Evolutionary conservation across 2,888 invertebrate species (phyloP).

Genomic region (Drosophila merina): DNA sequence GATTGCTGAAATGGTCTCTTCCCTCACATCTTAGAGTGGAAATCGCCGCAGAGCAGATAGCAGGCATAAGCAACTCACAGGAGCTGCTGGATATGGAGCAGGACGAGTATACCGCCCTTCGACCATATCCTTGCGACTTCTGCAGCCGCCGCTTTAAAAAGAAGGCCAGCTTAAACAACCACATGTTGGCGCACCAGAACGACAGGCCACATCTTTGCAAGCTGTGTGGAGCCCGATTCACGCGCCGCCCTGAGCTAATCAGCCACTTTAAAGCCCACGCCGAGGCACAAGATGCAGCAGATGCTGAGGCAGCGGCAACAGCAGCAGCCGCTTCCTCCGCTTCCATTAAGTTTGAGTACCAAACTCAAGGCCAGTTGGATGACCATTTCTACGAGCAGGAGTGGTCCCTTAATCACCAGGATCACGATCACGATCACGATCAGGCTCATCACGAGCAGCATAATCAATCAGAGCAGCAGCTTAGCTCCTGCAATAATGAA

Average conservation of each 20-base stretch:
- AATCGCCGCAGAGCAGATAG: slow-evolving; percentile 87
- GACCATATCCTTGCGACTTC: slow-evolving; percentile 94
- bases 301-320: slow-evolving; percentile 65
- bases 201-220: slow-evolving; percentile 93
- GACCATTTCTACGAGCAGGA: slow-evolving; percentile 83
- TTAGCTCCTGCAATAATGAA: slow-evolving; percentile 27
- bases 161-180: slow-evolving; percentile 92
- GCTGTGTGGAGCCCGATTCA: slow-evolving; percentile 91
- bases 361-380: slow-evolving; percentile 58
- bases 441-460: slow-evolving; percentile 21
- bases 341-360: slow-evolving; percentile 55
- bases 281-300: slow-evolving; percentile 87
- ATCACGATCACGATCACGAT: slow-evolving; percentile 11
- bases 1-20: background rate
- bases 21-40: slow-evolving; percentile 85
- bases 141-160: slow-evolving; percentile 93
- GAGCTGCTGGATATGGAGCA: slow-evolving; percentile 89
- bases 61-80: slow-evolving; percentile 79
- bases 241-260: slow-evolving; percentile 91
- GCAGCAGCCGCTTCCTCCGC: slow-evolving; percentile 23
- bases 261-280: slow-evolving; percentile 93
- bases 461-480: slow-evolving; percentile 28
- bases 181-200: slow-evolving; percentile 94
- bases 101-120: slow-evolving; percentile 87
- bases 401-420: slow-evolving; percentile 66